phyloP scores from a whole-genome alignment of 2,888 invertebrate genomes.

The Zhuqinia jingwanae region DNA sequence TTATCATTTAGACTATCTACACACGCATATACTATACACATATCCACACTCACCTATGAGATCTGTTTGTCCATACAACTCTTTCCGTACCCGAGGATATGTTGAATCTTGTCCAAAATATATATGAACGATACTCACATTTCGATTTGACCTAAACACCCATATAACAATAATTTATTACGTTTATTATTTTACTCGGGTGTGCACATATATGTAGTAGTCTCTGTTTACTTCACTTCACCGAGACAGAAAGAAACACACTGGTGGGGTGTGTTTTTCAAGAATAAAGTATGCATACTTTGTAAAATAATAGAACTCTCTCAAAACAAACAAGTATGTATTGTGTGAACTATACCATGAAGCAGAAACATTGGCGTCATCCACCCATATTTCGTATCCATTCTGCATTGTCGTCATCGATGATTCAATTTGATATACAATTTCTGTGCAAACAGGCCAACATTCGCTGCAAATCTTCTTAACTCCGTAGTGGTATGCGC shows the following conservation, averaged over 20 bases:
- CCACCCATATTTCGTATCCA: constrained; percentile 66
- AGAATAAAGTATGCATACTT: neutral
- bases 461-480: constrained; percentile 64
- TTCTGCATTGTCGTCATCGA: constrained; percentile 64
- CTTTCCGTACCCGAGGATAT: constrained; percentile 73
- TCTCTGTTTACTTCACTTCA: neutral
- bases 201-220: neutral
- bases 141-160: constrained; percentile 68
- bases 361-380: constrained; percentile 62
- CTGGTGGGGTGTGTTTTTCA: neutral
- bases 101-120: constrained; percentile 74
- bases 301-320: too few species aligned
- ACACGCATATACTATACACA: too few species aligned
- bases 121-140: constrained; percentile 76
- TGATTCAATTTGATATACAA: constrained; percentile 69
- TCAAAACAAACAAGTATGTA: constrained; percentile 2
- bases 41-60: constrained; percentile 73
- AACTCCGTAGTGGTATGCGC: constrained; percentile 59
- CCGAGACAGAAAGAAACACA: neutral
- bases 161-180: constrained; percentile 26
- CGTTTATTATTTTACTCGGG: constrained; percentile 24
- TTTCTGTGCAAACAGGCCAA: constrained; percentile 69
- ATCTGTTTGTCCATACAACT: constrained; percentile 76
- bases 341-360: constrained; percentile 57
- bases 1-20: too few species aligned